Evolutionary conservation across 2,888 invertebrate species (phyloP).

Genomic region (Euzophera pinguis): DNA sequence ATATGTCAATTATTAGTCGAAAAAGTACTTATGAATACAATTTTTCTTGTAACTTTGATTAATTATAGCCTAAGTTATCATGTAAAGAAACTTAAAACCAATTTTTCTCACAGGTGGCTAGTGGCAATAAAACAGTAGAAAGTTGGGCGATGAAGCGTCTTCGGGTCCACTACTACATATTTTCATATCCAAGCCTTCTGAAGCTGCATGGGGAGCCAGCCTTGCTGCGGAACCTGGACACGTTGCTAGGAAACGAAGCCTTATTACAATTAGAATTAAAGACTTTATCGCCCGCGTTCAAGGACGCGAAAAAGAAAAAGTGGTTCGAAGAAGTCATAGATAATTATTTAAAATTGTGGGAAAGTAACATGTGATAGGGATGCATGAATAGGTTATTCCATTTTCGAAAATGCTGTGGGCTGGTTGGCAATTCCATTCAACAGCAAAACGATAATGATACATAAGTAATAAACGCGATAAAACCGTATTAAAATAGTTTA

Average conservation of each 20-base stretch:
- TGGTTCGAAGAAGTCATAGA: constrained; percentile 95
- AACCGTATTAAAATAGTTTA: too few relatives aligned
- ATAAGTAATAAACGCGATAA: too few relatives aligned
- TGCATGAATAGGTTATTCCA: constrained; percentile 24
- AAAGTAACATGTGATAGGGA: constrained; percentile 87
- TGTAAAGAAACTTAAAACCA: not conserved
- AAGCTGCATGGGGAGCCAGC: constrained; percentile 90
- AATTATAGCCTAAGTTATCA: not conserved
- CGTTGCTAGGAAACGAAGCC: constrained; percentile 89
- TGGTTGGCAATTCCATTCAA: not conserved
- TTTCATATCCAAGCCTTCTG: constrained; percentile 88
- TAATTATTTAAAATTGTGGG: constrained; percentile 94
- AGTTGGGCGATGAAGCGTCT: constrained; percentile 86
- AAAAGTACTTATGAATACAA: too few relatives aligned
- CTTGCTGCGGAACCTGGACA: constrained; percentile 84
- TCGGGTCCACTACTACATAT: constrained; percentile 88
- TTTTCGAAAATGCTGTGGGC: constrained; percentile 21
- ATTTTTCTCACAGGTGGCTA: constrained; percentile 79
- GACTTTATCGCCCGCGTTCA: constrained; percentile 88
- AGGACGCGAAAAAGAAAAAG: constrained; percentile 84
- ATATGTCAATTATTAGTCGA: too few relatives aligned
- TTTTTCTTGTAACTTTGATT: too few relatives aligned
- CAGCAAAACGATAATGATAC: too few relatives aligned
- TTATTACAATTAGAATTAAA: constrained; percentile 90
- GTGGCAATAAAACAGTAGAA: constrained; percentile 88